phyloP scores from a whole-genome alignment of 2,888 invertebrate species.

The Gymnoscelis rufifasciata region DNA sequence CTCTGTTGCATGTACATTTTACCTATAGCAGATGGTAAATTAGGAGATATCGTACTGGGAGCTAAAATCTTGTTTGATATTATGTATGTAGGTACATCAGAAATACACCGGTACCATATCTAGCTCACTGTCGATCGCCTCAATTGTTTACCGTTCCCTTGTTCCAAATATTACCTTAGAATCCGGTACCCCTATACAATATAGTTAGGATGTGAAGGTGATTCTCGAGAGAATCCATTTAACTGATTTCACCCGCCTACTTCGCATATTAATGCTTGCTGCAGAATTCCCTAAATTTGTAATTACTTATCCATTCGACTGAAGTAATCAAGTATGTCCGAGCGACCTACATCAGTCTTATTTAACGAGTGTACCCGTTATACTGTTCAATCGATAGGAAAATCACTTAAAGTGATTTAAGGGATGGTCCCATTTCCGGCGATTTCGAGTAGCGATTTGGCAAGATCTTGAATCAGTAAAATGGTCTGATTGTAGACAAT shows the following conservation, averaged over 20 bases:
- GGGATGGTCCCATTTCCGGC: conserved; percentile 27
- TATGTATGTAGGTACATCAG: no score
- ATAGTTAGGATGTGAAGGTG: no score
- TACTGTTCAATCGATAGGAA: conserved; percentile 50
- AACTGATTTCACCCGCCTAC: no score
- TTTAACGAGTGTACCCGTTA: conserved; percentile 42
- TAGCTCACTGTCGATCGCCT: neutral
- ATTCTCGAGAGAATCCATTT: no score
- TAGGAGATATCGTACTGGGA: no score
- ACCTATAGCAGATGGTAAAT: no score
- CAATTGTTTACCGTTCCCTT: neutral
- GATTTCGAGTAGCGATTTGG: conserved; percentile 20
- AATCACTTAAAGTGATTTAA: conserved; percentile 46
- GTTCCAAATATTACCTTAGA: neutral
- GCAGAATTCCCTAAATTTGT: conserved; percentile 21
- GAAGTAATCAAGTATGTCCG: conserved; percentile 41
- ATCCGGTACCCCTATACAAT: neutral
- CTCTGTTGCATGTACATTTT: no score
- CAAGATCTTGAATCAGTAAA: conserved; percentile 21
- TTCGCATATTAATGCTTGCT: no score
- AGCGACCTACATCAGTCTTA: conserved; percentile 48
- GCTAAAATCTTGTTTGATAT: no score
- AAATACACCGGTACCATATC: neutral
- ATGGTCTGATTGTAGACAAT: conserved; percentile 22
- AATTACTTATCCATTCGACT: conserved; percentile 34